These are phyloP conservation scores for Drosophila ananassae DNA, from an alignment of 1,140 invertebrate genomes.

Conservation along the genomic window DNA sequence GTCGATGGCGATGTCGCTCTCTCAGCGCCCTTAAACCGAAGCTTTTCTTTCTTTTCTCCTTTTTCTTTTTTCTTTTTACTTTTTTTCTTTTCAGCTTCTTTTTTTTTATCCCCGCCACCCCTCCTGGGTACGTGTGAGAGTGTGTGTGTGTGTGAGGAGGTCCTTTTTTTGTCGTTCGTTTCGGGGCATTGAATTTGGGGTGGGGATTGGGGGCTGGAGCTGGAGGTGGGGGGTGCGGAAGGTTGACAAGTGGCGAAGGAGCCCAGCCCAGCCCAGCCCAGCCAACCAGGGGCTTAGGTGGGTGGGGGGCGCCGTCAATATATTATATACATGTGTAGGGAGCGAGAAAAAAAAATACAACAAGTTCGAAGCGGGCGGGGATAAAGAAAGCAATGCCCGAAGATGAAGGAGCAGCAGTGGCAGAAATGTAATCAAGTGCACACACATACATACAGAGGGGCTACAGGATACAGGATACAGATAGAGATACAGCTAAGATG, in stretches of 20 bases:
- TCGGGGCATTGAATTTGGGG: slow-evolving; percentile 66
- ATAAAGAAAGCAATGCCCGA: slow-evolving; percentile 3
- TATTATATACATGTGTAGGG: slow-evolving; percentile 66
- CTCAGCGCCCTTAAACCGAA: slow-evolving; percentile 57
- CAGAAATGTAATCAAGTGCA: slow-evolving; percentile 74
- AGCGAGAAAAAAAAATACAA: slow-evolving; percentile 22
- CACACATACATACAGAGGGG: slow-evolving; percentile 25
- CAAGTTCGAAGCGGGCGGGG: not conserved
- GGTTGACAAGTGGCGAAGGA: slow-evolving; percentile 60
- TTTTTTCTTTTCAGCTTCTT: not conserved
- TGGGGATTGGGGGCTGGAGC: slow-evolving; percentile 25
- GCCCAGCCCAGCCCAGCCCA: slow-evolving; percentile 55
- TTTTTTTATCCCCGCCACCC: slow-evolving; percentile 5
- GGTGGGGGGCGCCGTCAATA: slow-evolving; percentile 36
- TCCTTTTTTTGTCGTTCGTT: slow-evolving; percentile 35
- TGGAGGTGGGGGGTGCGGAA: slow-evolving; percentile 31
- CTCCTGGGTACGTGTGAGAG: not conserved
- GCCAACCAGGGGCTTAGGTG: slow-evolving; percentile 28
- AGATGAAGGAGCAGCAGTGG: slow-evolving; percentile 20
- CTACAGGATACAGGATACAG: not conserved
- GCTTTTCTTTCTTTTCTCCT: slow-evolving; percentile 22
- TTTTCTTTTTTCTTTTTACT: slow-evolving; percentile 11
- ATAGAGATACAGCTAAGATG: slow-evolving; percentile 4
- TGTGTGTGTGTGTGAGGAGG: not conserved
- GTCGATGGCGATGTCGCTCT: slow-evolving; percentile 57